Percentiles rank a stretch among this genome's conserved stretches.
phyloP scores from a whole-genome alignment of 2,888 invertebrate genomes.

The Spilarctia lutea region DNA sequence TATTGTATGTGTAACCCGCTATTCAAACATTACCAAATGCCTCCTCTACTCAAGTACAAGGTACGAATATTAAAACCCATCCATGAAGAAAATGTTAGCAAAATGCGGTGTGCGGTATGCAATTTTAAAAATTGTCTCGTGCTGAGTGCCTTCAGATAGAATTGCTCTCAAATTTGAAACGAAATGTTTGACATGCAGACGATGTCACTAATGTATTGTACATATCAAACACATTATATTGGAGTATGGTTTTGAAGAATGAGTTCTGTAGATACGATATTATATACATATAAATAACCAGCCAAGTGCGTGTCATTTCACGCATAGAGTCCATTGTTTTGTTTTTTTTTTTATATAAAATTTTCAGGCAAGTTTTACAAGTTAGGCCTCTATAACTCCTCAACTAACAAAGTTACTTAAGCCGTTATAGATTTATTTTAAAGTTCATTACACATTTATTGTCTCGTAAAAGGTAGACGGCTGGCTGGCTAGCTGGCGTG shows the following conservation, averaged over 20 bases:
- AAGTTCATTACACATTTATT: too few species aligned
- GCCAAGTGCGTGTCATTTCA: too few species aligned
- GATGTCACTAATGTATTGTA: conserved; percentile 13
- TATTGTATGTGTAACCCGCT: conserved; percentile 20
- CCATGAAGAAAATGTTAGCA: conserved; percentile 56
- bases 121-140: conserved; percentile 58
- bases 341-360: too few species aligned
- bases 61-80: conserved; percentile 65
- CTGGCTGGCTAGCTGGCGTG: too few species aligned
- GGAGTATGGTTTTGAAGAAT: background rate
- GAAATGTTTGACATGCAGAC: conserved; percentile 24
- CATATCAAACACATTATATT: background rate
- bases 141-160: conserved; percentile 30
- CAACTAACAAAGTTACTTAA: too few species aligned
- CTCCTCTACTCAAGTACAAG: conserved; percentile 39
- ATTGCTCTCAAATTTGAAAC: conserved; percentile 27
- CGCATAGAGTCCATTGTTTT: too few species aligned
- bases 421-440: too few species aligned
- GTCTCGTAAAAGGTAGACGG: too few species aligned
- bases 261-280: background rate
- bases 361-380: too few species aligned
- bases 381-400: too few species aligned
- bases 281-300: too few species aligned
- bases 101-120: conserved; percentile 48
- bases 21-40: conserved; percentile 22